These are phyloP conservation scores for Chinchilla lanigera DNA, from an alignment of 2,113 vertebrate species.

Conservation along the genomic window DNA sequence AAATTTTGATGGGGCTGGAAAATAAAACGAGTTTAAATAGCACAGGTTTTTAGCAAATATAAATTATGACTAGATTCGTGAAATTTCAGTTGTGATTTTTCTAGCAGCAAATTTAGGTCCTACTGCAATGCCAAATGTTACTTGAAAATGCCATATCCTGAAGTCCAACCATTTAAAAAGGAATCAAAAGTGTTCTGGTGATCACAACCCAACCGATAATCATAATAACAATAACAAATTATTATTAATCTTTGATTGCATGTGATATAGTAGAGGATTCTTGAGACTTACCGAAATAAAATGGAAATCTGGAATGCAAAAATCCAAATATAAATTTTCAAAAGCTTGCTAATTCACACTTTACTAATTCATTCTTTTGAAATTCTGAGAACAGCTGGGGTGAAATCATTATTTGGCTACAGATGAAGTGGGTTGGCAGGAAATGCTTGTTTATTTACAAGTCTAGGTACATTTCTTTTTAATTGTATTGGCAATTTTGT, in stretches of 20 bases:
- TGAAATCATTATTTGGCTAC: conserved; percentile 41
- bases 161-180: background rate
- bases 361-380: conserved; percentile 38
- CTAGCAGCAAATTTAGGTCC: background rate
- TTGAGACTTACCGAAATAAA: conserved; percentile 8
- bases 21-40: conserved; percentile 43
- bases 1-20: conserved; percentile 10
- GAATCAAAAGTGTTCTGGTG: background rate
- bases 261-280: background rate
- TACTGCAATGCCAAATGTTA: background rate
- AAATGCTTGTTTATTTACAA: conserved; percentile 14
- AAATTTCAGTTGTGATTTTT: background rate
- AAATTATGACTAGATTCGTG: conserved; percentile 32
- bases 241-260: background rate
- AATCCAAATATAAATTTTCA: background rate
- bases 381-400: conserved; percentile 34
- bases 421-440: conserved; percentile 49
- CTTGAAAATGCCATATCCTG: background rate
- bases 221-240: background rate
- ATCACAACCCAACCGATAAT: background rate
- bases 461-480: conserved; percentile 37
- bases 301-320: background rate
- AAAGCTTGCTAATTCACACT: conserved; percentile 42
- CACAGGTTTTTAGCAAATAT: background rate
- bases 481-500: background rate